Evolutionary conservation across 2,113 vertebrate genomes (phyloP).

Genomic region (Neomonachus schauinslandi): DNA sequence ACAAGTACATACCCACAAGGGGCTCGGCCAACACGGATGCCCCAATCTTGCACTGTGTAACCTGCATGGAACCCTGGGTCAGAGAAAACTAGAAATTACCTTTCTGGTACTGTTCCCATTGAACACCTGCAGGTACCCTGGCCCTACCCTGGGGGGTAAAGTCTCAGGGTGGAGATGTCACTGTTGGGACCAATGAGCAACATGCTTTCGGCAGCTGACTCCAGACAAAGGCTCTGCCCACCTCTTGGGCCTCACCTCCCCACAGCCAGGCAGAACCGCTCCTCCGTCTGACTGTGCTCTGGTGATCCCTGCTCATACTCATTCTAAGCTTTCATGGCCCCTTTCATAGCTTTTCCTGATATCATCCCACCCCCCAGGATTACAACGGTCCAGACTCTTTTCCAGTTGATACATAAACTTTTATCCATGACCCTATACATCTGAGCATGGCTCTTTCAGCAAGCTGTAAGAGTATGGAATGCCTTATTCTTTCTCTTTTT

Average conservation of each 20-base stretch:
- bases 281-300: fast-evolving
- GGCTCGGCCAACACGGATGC: background rate
- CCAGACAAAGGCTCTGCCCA: background rate
- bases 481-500: background rate
- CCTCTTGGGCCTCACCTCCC: background rate
- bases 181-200: background rate
- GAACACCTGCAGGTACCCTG: background rate
- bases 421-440: background rate
- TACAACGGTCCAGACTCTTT: background rate
- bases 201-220: background rate
- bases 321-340: fast-evolving
- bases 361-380: background rate
- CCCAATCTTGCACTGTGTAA: background rate
- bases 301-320: background rate
- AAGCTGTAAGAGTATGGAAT: background rate
- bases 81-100: background rate
- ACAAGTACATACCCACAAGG: background rate
- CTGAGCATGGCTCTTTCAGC: background rate
- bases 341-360: background rate
- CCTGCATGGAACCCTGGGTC: background rate
- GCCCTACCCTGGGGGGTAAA: background rate
- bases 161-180: background rate
- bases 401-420: background rate
- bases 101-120: background rate
- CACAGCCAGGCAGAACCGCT: fast-evolving